Percentiles rank a stretch among this genome's conserved stretches.
These are phyloP conservation scores for Alcedo quadribrachys DNA, from an alignment of 2,797 vertebrate genomes.

Conservation along the genomic window DNA sequence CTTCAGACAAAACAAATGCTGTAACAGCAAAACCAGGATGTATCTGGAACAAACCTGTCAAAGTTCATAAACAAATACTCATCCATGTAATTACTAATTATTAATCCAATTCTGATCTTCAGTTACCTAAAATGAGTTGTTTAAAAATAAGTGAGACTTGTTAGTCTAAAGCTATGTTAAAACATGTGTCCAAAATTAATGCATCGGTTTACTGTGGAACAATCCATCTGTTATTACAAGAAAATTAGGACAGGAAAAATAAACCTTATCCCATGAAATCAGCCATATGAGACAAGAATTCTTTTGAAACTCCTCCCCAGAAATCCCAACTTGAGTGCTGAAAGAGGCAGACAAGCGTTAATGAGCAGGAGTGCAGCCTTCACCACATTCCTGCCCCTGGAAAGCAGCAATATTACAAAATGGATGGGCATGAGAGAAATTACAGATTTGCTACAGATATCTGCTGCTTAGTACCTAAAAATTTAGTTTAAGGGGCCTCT, in stretches of 20 bases:
- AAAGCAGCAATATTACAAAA: slow-evolving; percentile 66
- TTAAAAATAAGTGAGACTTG: slow-evolving; percentile 36
- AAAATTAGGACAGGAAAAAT: slow-evolving; percentile 72
- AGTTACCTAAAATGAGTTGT: slow-evolving; percentile 55
- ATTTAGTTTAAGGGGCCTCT: slow-evolving; percentile 41
- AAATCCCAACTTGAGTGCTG: slow-evolving; percentile 45
- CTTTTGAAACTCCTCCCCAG: slow-evolving; percentile 37
- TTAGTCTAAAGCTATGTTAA: slow-evolving; percentile 70
- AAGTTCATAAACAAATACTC: slow-evolving; percentile 64
- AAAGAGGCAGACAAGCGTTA: slow-evolving; percentile 61
- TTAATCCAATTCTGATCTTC: slow-evolving; percentile 62
- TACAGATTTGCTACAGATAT: slow-evolving; percentile 57
- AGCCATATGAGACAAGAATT: slow-evolving; percentile 62
- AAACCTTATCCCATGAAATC: slow-evolving; percentile 64
- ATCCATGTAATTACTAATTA: slow-evolving; percentile 72
- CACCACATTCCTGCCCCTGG: slow-evolving; percentile 28
- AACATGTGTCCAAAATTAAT: slow-evolving; percentile 54
- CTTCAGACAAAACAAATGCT: slow-evolving; percentile 41
- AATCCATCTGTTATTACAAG: slow-evolving; percentile 74
- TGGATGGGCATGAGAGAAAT: slow-evolving; percentile 65
- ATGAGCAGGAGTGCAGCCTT: slow-evolving; percentile 48
- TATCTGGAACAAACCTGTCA: slow-evolving; percentile 55
- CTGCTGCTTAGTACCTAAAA: slow-evolving; percentile 30
- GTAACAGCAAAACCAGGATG: slow-evolving; percentile 3
- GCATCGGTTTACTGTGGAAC: slow-evolving; percentile 67